phyloP scores from a whole-genome alignment of 2,797 vertebrate genomes.

The Pelobates cultripes region DNA sequence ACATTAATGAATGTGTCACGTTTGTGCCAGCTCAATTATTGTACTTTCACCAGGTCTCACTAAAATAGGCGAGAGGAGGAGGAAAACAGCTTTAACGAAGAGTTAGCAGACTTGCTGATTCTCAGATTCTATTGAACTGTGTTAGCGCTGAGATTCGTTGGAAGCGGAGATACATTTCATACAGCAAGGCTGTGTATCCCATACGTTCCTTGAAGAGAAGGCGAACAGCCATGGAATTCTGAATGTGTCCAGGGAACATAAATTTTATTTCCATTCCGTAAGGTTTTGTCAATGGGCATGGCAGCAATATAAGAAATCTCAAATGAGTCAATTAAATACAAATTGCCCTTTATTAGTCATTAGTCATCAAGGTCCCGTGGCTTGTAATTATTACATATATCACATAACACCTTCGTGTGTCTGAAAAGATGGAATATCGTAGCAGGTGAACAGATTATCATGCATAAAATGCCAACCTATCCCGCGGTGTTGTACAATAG shows the following conservation, averaged over 20 bases:
- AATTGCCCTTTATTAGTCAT: slow-evolving; percentile 26
- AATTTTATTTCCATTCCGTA: no score
- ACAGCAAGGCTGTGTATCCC: no score
- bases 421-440: not conserved
- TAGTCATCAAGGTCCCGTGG: slow-evolving; percentile 27
- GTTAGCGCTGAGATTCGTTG: no score
- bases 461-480: no score
- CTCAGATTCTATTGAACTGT: not conserved
- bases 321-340: slow-evolving; percentile 15
- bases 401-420: not conserved
- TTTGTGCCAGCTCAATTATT: no score
- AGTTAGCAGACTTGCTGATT: not conserved
- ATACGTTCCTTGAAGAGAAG: no score
- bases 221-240: not conserved
- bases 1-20: no score
- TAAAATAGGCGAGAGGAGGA: no score
- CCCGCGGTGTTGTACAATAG: no score
- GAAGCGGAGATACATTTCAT: no score
- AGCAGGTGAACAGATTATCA: no score
- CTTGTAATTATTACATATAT: slow-evolving; percentile 21
- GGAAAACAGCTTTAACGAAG: not conserved
- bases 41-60: no score
- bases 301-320: not conserved
- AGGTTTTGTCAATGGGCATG: not conserved
- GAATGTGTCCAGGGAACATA: not conserved